A percentile compares a stretch with the other conserved stretches of the same genome.
phyloP scores from a whole-genome alignment of 2,888 invertebrate genomes.

The Drosophila emarginata region DNA sequence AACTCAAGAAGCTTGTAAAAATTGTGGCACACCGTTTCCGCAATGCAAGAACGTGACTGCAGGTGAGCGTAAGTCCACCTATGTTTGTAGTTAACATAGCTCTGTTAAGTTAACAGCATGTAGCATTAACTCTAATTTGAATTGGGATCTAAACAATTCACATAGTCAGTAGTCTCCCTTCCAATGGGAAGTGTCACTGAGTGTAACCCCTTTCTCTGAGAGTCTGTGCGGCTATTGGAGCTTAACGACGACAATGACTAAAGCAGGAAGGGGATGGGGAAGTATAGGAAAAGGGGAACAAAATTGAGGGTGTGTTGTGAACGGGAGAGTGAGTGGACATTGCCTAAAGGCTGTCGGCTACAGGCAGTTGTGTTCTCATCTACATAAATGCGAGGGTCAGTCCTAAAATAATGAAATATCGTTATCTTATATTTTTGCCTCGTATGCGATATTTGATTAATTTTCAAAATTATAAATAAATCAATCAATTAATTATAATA shows the following conservation, averaged over 20 bases:
- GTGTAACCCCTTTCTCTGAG: constrained; percentile 7
- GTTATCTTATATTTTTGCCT: too few relatives aligned
- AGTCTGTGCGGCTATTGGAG: constrained; percentile 64
- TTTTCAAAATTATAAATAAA: background rate
- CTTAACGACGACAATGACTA: constrained; percentile 66
- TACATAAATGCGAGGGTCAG: constrained; percentile 28
- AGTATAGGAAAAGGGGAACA: constrained; percentile 9
- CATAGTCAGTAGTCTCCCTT: background rate
- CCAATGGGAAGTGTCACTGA: constrained; percentile 35
- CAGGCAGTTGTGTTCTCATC: constrained; percentile 41
- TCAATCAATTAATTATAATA: background rate
- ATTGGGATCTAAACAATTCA: background rate
- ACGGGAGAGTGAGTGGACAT: constrained; percentile 34
- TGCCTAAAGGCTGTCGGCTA: constrained; percentile 48
- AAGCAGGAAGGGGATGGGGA: constrained; percentile 2
- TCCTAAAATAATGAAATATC: background rate
- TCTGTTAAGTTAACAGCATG: constrained; percentile 5
- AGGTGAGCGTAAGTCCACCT: constrained; percentile 11
- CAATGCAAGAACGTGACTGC: constrained; percentile 42
- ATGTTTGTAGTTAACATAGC: background rate
- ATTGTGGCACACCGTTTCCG: constrained; percentile 66
- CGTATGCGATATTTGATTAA: too few relatives aligned
- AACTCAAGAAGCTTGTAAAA: constrained; percentile 43
- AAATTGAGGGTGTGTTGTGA: constrained; percentile 13
- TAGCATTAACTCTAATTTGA: background rate